Conservation (phyloP, 2,888 invertebrate genomes). For the Mythimna pallens region DNA sequence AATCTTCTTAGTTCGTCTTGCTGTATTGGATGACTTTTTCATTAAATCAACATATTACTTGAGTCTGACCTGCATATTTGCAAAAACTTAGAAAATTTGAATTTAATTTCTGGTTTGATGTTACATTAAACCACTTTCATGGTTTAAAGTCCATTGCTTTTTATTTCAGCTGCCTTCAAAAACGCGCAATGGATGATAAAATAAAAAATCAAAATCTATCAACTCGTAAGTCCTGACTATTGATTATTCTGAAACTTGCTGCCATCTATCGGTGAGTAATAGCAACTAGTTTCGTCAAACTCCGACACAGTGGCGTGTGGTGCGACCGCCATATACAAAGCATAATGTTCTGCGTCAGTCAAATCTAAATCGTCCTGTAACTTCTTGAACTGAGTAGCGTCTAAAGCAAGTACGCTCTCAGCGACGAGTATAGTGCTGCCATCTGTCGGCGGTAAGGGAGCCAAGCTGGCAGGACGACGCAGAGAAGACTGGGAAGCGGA, state of each 20-base stretch:
- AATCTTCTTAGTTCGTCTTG: too few relatives aligned
- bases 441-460: conserved; percentile 87
- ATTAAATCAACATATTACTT: too few relatives aligned
- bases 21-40: too few relatives aligned
- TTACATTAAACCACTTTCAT: background rate
- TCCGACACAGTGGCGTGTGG: conserved; percentile 96
- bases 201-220: background rate
- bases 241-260: conserved; percentile 91
- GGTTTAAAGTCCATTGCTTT: background rate
- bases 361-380: conserved; percentile 92
- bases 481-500: conserved; percentile 81
- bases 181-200: conserved; percentile 6
- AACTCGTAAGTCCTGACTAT: conserved; percentile 2
- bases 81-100: too few relatives aligned
- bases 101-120: too few relatives aligned
- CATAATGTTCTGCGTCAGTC: conserved; percentile 97
- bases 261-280: conserved; percentile 96
- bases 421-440: conserved; percentile 91
- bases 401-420: conserved; percentile 87
- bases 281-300: conserved; percentile 96
- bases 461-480: conserved; percentile 74
- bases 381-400: conserved; percentile 82
- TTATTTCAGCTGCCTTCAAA: background rate
- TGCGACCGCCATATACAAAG: conserved; percentile 96
- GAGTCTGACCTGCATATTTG: too few relatives aligned